Percentiles rank a stretch among this genome's conserved stretches.
Conservation (phyloP, 2,113 vertebrate species). For the Cephalopholis sonnerati region DNA sequence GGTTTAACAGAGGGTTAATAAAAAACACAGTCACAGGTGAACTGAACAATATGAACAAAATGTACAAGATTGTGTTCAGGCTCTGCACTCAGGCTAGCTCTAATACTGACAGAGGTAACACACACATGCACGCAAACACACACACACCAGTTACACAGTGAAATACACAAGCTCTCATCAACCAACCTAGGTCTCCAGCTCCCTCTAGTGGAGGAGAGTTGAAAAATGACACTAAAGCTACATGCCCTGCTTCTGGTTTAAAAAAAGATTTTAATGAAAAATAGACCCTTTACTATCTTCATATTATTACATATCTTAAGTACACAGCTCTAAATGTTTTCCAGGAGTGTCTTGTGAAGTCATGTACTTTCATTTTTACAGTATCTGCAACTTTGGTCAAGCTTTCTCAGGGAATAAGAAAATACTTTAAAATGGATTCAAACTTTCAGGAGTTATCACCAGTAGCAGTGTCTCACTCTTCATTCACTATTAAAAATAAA, state of each 20-base stretch:
- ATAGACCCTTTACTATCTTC: not conserved
- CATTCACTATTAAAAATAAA: not conserved
- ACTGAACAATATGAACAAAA: slow-evolving; percentile 28
- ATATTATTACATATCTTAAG: not conserved
- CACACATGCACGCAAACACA: slow-evolving; percentile 3
- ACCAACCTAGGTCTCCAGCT: not conserved
- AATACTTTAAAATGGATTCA: not conserved
- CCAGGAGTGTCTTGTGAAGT: not conserved
- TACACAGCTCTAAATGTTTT: not conserved
- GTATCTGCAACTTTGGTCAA: not conserved
- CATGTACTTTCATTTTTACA: not conserved
- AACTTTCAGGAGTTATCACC: not conserved
- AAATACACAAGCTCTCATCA: not conserved
- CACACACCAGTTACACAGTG: not conserved
- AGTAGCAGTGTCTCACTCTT: not conserved
- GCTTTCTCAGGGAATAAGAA: not conserved
- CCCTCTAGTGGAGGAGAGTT: slow-evolving; percentile 58
- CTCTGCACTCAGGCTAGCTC: not conserved
- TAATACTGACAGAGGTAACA: slow-evolving; percentile 50
- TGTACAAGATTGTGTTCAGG: slow-evolving; percentile 14
- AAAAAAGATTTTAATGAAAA: not conserved
- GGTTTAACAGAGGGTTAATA: not conserved
- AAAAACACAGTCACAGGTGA: not conserved
- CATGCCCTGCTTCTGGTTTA: too few species aligned
- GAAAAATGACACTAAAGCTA: not conserved